These are phyloP conservation scores for Thereva unica DNA, from an alignment of 2,888 invertebrate species.

Conservation along the genomic window DNA sequence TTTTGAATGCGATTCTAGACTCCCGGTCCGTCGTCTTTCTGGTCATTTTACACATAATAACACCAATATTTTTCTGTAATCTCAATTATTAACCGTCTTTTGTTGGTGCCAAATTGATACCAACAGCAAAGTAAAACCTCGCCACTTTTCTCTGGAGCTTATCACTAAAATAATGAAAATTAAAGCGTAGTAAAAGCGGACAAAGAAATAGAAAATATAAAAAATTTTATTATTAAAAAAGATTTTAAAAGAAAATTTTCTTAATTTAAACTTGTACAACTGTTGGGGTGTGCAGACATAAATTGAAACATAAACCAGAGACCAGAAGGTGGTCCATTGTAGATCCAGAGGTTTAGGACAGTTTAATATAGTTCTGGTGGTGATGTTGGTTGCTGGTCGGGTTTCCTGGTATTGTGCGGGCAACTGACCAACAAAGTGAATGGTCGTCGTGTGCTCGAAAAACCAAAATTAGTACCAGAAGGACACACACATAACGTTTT, in stretches of 20 bases:
- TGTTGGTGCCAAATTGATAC: no score
- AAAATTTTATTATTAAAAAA: no score
- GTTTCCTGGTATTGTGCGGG: constrained; percentile 32
- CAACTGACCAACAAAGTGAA: constrained; percentile 37
- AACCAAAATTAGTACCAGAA: constrained; percentile 37
- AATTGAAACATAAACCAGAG: constrained; percentile 32
- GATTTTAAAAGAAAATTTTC: constrained; percentile 27
- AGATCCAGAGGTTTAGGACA: constrained; percentile 20
- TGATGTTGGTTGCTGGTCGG: constrained; percentile 28
- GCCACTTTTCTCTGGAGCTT: no score
- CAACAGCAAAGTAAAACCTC: no score
- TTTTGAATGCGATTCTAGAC: no score
- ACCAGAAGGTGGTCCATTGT: constrained; percentile 18
- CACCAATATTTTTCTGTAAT: no score
- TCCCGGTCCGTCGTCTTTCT: no score
- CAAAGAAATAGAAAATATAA: no score
- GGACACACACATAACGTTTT: constrained; percentile 36
- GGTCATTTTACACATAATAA: no score
- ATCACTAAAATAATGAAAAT: no score
- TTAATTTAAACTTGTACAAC: constrained; percentile 26
- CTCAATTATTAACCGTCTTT: no score
- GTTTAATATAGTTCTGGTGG: constrained; percentile 35
- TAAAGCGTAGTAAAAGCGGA: no score
- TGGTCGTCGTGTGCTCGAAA: constrained; percentile 36
- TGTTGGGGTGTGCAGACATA: constrained; percentile 18